Base-by-base conservation (phyloP, 1,140 invertebrate species). In the Thrips palmi region DNA sequence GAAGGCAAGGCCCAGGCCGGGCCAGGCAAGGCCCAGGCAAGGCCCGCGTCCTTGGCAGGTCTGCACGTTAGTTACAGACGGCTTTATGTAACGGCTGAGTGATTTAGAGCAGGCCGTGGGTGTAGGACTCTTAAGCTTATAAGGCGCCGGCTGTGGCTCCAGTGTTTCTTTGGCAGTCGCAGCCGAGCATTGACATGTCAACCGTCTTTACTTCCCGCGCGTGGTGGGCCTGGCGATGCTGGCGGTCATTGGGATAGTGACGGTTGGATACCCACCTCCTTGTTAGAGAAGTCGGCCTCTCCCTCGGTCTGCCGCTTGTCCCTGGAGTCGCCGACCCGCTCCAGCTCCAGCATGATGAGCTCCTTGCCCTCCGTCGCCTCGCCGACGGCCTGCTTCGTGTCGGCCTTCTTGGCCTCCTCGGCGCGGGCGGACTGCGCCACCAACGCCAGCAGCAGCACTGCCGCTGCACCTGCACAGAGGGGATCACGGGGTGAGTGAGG, bases 331-430 rank as follows among this genome's bases (percentile, higher is more conserved):
- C 23, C 32, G 32, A 29, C 21, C 2, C 23, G 14, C 31, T 43
- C 32, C 12, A 43, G 34, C 34, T 43, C 42, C 31, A 40, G 24
- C 23, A 43, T 39, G 37, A 43, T 43, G 1, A 43, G 32, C 24
- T 27, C 22, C 25, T 43, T 28, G 15, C 27, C 23, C 3, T 39
- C 28, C 14, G 17, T 19, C 10, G 21, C n/a, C 15, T 20, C 36
- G 11, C 10, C 37, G 2, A n/a, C n/a, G n/a, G n/a, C n/a, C n/a
- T n/a, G n/a, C n/a, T n/a, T n/a, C n/a, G n/a, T n/a, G n/a, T n/a
- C n/a, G n/a, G n/a, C n/a, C n/a, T n/a, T n/a, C n/a, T n/a, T n/a
- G n/a, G n/a, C n/a, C n/a, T n/a, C n/a, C n/a, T n/a, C n/a, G n/a
- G n/a, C n/a, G n/a, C n/a, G n/a, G n/a, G n/a, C n/a, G n/a, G n/a